Evolutionary conservation across 2,888 invertebrate species (phyloP).

Genomic region (Athrips mouffetella): DNA sequence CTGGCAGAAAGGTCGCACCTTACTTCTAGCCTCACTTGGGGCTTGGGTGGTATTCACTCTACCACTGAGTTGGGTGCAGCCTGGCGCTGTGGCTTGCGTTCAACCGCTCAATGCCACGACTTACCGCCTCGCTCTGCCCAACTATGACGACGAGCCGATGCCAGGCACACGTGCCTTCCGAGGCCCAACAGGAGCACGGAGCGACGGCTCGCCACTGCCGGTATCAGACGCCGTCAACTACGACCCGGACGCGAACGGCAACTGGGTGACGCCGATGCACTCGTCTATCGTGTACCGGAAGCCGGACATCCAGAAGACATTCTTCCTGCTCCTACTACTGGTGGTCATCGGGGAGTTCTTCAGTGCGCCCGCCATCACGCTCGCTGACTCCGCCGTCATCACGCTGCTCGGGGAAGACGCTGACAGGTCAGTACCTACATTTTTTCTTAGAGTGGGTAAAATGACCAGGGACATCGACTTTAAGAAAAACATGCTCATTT

Average conservation of each 20-base stretch:
- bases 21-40: conserved; percentile 92
- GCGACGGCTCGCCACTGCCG: conserved; percentile 82
- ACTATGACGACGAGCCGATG: conserved; percentile 55
- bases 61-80: conserved; percentile 96
- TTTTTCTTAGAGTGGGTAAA: neutral
- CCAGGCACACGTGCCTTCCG: conserved; percentile 43
- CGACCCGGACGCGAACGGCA: conserved; percentile 81
- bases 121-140: conserved; percentile 80
- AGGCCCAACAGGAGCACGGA: conserved; percentile 45
- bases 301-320: conserved; percentile 95
- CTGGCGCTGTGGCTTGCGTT: conserved; percentile 94
- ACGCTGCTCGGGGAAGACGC: conserved; percentile 93
- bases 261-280: conserved; percentile 93
- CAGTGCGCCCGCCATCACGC: conserved; percentile 95
- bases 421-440: conserved; percentile 71
- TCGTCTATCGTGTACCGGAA: conserved; percentile 95
- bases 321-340: conserved; percentile 93
- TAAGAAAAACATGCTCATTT: no score
- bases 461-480: no score
- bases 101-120: conserved; percentile 74
- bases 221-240: conserved; percentile 88
- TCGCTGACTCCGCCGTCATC: conserved; percentile 95
- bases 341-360: conserved; percentile 99
- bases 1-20: conserved; percentile 90
- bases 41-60: conserved; percentile 99